These are phyloP conservation scores for Hermodice carunculata DNA, from an alignment of 2,888 invertebrate species.

Conservation along the genomic window DNA sequence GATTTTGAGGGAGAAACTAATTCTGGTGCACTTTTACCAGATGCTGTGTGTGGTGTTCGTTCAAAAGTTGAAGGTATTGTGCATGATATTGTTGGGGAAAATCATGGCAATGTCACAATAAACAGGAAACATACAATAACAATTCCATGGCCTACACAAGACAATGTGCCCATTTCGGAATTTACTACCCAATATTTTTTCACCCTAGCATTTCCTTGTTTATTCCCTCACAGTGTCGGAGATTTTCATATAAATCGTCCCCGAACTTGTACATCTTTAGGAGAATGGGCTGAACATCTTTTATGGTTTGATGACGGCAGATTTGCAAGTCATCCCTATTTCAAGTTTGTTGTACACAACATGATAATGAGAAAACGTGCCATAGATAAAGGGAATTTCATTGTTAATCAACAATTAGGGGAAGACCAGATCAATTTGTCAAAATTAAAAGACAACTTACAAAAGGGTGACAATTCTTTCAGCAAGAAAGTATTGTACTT, in stretches of 20 bases:
- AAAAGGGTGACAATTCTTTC: too few relatives aligned
- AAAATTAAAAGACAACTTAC: conserved; percentile 33
- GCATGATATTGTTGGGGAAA: neutral
- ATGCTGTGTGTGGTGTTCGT: neutral
- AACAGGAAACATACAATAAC: conserved; percentile 12
- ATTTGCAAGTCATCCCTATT: conserved; percentile 34
- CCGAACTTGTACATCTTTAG: neutral
- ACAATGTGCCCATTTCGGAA: neutral
- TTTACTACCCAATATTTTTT: too few relatives aligned
- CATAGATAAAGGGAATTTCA: conserved; percentile 33
- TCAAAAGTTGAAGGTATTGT: neutral
- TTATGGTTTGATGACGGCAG: conserved; percentile 6
- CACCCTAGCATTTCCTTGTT: neutral
- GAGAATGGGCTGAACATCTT: conserved; percentile 1
- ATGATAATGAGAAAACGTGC: conserved; percentile 38
- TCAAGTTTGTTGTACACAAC: too few relatives aligned
- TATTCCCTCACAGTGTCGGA: conserved; percentile 2
- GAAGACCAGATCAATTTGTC: conserved; percentile 36
- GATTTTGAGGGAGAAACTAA: conserved; percentile 17
- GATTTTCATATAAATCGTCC: neutral
- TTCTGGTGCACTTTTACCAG: conserved; percentile 22
- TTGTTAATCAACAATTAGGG: conserved; percentile 40
- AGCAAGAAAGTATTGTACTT: conserved; percentile 41
- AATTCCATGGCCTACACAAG: conserved; percentile 32
- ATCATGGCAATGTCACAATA: conserved; percentile 7